A percentile compares a stretch with the other conserved stretches of the same genome.
Evolutionary conservation across 2,888 invertebrate genomes (phyloP).

Genomic region (Pseudococcus viburni): DNA sequence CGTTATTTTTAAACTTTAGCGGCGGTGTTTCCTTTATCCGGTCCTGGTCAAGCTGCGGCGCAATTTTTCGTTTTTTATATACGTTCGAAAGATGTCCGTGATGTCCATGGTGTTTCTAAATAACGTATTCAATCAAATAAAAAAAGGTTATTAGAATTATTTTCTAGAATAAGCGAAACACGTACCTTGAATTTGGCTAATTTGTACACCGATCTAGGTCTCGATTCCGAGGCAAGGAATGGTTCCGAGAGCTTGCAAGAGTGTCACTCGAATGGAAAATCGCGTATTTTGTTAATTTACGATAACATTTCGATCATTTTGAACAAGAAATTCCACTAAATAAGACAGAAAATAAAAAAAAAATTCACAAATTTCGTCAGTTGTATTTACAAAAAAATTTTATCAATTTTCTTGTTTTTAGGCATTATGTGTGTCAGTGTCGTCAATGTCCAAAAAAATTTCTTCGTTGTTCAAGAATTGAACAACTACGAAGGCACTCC

Average conservation of each 20-base stretch:
- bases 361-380: too few relatives aligned
- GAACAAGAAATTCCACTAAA: too few relatives aligned
- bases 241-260: not conserved
- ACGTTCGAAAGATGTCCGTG: constrained; percentile 58
- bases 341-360: too few relatives aligned
- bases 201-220: not conserved
- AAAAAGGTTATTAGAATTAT: not conserved
- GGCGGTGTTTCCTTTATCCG: constrained; percentile 43
- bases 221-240: not conserved
- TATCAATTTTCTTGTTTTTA: too few relatives aligned
- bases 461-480: too few relatives aligned
- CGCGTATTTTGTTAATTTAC: not conserved
- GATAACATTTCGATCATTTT: too few relatives aligned
- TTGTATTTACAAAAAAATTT: too few relatives aligned
- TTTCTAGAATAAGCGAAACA: not conserved
- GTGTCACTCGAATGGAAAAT: not conserved
- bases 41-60: constrained; percentile 36
- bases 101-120: constrained; percentile 60
- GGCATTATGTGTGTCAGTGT: too few relatives aligned
- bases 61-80: constrained; percentile 53
- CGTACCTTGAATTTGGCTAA: not conserved
- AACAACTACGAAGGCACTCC: too few relatives aligned
- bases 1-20: constrained; percentile 56
- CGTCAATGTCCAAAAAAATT: too few relatives aligned
- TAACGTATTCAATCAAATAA: constrained; percentile 38